A percentile compares a stretch with the other conserved stretches of the same genome.
Conservation (phyloP, 2,888 invertebrate genomes). For the Erpobdella octoculata region DNA sequence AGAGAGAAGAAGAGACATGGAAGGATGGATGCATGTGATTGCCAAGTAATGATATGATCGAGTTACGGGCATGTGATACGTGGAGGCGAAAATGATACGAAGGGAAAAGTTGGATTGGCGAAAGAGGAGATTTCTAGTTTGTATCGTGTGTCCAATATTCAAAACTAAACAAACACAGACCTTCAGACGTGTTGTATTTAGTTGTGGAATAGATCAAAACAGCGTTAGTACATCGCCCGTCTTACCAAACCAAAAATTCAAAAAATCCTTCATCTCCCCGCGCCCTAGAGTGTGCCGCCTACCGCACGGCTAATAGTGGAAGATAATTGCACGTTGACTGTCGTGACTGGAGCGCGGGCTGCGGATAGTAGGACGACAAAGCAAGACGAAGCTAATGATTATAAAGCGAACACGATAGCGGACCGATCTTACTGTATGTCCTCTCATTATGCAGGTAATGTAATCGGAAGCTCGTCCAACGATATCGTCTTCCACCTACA, state of each 20-base stretch:
- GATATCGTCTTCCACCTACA: slow-evolving; percentile 8
- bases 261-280: no score
- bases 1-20: neutral
- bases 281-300: no score
- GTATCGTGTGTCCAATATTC: slow-evolving; percentile 7
- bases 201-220: no score
- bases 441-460: slow-evolving; percentile 19
- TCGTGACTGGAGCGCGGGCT: no score
- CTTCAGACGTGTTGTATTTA: no score
- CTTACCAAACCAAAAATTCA: no score
- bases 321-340: no score
- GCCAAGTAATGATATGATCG: slow-evolving; percentile 7
- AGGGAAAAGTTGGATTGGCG: slow-evolving; percentile 1
- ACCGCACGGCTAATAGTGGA: no score
- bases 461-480: slow-evolving; percentile 12
- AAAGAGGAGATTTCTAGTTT: slow-evolving; percentile 9
- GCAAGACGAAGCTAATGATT: slow-evolving; percentile 2
- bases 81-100: slow-evolving; percentile 8
- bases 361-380: neutral
- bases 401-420: slow-evolving; percentile 6
- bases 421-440: neutral
- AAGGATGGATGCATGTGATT: slow-evolving; percentile 9
- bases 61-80: slow-evolving; percentile 6
- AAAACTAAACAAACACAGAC: slow-evolving; percentile 8
- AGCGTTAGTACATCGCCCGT: no score